Conservation (phyloP, 1,140 invertebrate species). For the Leucophenga varia region DNA sequence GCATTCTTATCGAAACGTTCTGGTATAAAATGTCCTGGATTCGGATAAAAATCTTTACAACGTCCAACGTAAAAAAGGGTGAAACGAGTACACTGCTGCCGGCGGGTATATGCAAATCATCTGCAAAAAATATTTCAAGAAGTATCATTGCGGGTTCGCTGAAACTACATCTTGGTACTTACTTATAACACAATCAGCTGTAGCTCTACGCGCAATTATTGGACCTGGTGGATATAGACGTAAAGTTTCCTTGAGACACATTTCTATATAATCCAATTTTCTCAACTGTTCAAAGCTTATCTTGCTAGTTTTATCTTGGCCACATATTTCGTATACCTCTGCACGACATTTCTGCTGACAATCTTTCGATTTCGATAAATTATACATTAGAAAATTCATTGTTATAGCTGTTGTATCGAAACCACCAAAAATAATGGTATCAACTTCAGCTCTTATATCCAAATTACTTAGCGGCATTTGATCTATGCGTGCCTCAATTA, state of each 20-base stretch:
- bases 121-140: constrained; percentile 15
- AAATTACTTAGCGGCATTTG: constrained; percentile 58
- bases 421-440: constrained; percentile 70
- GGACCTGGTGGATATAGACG: constrained; percentile 82
- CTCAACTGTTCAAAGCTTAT: constrained; percentile 60
- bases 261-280: constrained; percentile 63
- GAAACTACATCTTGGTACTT: constrained; percentile 11
- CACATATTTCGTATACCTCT: constrained; percentile 65
- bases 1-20: constrained; percentile 65
- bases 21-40: constrained; percentile 73
- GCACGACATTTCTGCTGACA: constrained; percentile 61
- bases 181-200: constrained; percentile 34
- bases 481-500: constrained; percentile 61
- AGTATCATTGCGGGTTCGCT: no score
- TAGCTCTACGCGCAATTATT: constrained; percentile 63
- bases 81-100: constrained; percentile 33
- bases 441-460: constrained; percentile 68
- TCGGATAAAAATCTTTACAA: constrained; percentile 61
- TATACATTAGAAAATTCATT: constrained; percentile 38
- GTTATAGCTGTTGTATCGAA: constrained; percentile 36
- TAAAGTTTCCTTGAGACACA: constrained; percentile 66
- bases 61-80: constrained; percentile 37
- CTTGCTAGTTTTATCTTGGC: constrained; percentile 38
- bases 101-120: constrained; percentile 37
- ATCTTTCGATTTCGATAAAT: constrained; percentile 34